phyloP scores from a whole-genome alignment of 2,797 vertebrate genomes.

The Pteropus rufus region DNA sequence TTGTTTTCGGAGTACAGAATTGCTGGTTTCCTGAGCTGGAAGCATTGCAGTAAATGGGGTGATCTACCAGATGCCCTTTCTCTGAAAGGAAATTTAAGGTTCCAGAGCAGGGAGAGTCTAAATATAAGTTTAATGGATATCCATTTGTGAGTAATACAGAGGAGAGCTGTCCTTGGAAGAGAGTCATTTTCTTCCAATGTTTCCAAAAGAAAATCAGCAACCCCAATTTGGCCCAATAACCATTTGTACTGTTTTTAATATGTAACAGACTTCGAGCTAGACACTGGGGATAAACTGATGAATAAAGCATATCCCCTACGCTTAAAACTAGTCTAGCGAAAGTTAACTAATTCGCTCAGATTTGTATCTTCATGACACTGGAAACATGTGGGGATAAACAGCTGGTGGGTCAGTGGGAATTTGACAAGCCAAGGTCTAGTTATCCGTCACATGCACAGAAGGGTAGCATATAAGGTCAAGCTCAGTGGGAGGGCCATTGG shows the following conservation, averaged over 20 bases:
- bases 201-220: conserved; percentile 34
- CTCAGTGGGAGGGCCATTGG: neutral
- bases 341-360: neutral
- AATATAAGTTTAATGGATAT: conserved; percentile 5
- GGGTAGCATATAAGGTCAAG: neutral
- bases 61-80: neutral
- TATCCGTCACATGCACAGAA: neutral
- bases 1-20: conserved; percentile 8
- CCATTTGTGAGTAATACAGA: neutral
- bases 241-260: neutral
- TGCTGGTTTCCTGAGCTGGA: conserved; percentile 26
- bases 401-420: neutral
- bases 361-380: neutral
- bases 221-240: neutral
- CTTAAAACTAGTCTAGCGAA: neutral
- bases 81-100: neutral
- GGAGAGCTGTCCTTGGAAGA: neutral
- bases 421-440: neutral
- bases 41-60: neutral
- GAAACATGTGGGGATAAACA: neutral
- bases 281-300: neutral
- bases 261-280: neutral
- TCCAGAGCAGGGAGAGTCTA: neutral
- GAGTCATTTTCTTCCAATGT: conserved; percentile 15
- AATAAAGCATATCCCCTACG: neutral